Evolutionary conservation across 2,797 vertebrate genomes (phyloP).

Genomic region (Lithobates pipiens): DNA sequence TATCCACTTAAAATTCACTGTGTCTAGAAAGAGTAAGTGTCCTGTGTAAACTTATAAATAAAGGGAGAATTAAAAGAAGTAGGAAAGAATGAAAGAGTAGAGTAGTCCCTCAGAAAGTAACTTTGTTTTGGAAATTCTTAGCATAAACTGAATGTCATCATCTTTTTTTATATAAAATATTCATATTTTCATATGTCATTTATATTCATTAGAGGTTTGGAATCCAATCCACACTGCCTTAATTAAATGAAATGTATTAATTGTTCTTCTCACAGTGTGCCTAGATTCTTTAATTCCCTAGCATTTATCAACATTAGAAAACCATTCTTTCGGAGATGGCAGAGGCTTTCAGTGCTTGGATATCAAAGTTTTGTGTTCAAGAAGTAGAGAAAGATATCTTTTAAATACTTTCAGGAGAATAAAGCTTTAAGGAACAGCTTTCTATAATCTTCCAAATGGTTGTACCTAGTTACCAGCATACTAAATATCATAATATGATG

Average conservation of each 20-base stretch:
- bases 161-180: background rate
- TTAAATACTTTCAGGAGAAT: too few relatives aligned
- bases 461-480: too few relatives aligned
- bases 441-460: too few relatives aligned
- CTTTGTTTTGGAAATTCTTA: background rate
- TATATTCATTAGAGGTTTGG: background rate
- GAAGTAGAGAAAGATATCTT: background rate
- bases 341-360: background rate
- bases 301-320: background rate
- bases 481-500: too few relatives aligned
- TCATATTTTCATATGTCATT: background rate
- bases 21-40: too few relatives aligned
- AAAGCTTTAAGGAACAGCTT: too few relatives aligned
- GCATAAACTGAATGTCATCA: background rate
- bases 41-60: too few relatives aligned
- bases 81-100: too few relatives aligned
- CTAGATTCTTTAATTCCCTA: background rate
- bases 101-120: too few relatives aligned
- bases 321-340: background rate
- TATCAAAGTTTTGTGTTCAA: background rate
- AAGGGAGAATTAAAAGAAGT: too few relatives aligned
- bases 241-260: background rate
- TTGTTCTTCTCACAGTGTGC: background rate
- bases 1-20: too few relatives aligned
- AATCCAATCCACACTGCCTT: background rate